A percentile compares a stretch with the other conserved stretches of the same genome.
Evolutionary conservation across 2,888 invertebrate species (phyloP).

Genomic region (Drosophila gaucha): DNA sequence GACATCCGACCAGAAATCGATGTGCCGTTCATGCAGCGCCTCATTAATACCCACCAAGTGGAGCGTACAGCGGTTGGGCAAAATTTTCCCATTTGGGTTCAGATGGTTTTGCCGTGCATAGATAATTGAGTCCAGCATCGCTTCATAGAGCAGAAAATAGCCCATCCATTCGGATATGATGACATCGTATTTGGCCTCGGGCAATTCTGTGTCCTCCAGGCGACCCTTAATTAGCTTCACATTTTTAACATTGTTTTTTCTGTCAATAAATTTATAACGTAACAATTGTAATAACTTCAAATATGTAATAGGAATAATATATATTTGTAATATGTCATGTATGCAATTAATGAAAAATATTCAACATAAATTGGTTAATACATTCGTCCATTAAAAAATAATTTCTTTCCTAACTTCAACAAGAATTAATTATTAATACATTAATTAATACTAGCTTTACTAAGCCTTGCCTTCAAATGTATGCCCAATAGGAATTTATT

Average conservation of each 20-base stretch:
- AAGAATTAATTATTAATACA: too few species aligned
- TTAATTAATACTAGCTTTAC: too few species aligned
- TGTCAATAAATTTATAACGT: too few species aligned
- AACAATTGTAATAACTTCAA: too few species aligned
- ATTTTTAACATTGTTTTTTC: conserved; percentile 85
- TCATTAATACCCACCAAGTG: conserved; percentile 92
- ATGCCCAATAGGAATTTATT: too few species aligned
- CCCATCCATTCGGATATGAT: conserved; percentile 99
- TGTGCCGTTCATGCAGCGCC: conserved; percentile 89
- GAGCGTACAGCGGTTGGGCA: conserved; percentile 94
- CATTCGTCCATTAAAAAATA: too few species aligned
- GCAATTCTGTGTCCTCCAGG: conserved; percentile 92
- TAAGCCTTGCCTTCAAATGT: too few species aligned
- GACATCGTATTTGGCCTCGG: conserved; percentile 92
- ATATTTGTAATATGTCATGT: too few species aligned
- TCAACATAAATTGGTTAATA: too few species aligned
- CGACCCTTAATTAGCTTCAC: conserved; percentile 93
- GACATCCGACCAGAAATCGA: conserved; percentile 96
- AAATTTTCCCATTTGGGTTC: conserved; percentile 89
- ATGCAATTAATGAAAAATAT: too few species aligned
- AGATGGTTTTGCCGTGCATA: conserved; percentile 94
- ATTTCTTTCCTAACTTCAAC: too few species aligned
- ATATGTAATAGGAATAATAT: too few species aligned
- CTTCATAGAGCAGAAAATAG: conserved; percentile 97
- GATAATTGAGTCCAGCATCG: conserved; percentile 97